These are phyloP conservation scores for Elgaria multicarinata DNA, from an alignment of 2,113 vertebrate species.

Conservation along the genomic window DNA sequence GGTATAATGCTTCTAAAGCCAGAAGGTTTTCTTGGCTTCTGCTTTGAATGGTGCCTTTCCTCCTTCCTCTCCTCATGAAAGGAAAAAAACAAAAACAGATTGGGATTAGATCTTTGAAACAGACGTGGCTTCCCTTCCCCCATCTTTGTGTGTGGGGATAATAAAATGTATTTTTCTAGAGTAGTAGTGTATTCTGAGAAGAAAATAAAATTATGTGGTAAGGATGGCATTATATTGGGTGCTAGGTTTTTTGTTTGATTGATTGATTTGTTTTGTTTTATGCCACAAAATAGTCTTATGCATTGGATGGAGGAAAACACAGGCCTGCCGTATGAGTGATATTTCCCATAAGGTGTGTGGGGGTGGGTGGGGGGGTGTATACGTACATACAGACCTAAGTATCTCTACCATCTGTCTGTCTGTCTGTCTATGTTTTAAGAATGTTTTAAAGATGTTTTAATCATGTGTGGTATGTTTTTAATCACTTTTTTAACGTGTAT, in stretches of 20 bases:
- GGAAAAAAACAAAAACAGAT: background rate
- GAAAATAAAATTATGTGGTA: constrained; percentile 20
- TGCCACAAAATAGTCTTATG: rapidly evolving
- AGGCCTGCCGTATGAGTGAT: background rate
- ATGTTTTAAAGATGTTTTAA: too few relatives aligned
- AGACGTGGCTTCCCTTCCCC: background rate
- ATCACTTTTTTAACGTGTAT: too few relatives aligned
- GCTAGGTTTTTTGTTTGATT: constrained; percentile 4
- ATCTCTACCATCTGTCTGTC: too few relatives aligned
- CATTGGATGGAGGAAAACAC: constrained; percentile 1
- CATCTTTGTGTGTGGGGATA: background rate
- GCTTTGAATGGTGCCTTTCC: constrained; percentile 35
- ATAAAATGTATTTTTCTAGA: constrained; percentile 30
- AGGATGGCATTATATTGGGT: constrained; percentile 9
- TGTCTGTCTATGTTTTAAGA: too few relatives aligned
- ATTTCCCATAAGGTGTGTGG: constrained; percentile 14
- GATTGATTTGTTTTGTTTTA: too few relatives aligned
- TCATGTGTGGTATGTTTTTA: too few relatives aligned
- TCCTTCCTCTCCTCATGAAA: constrained; percentile 26
- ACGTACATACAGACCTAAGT: too few relatives aligned
- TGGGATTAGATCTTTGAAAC: constrained; percentile 38
- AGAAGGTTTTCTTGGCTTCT: constrained; percentile 31
- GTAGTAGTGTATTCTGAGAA: constrained; percentile 35
- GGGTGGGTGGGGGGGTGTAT: background rate
- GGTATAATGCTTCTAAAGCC: constrained; percentile 14